Base-by-base conservation (phyloP, 1,140 invertebrate genomes). In the Pectinophora gossypiella region DNA sequence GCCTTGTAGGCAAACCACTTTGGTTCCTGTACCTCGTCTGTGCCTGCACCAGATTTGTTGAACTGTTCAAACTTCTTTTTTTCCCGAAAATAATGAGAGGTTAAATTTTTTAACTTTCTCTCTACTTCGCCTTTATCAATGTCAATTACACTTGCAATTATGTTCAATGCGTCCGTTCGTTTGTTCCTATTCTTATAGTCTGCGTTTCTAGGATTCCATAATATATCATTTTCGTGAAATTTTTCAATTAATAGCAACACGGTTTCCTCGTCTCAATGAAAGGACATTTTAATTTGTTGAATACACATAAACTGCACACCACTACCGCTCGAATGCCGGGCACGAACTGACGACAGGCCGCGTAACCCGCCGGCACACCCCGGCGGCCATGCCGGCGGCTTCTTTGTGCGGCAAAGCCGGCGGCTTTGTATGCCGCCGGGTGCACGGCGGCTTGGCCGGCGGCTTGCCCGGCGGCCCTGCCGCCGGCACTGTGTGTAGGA, bases 361-460 rank as follows among this genome's bases (percentile, higher is more conserved):
- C 36, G 36, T 40, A 40, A n/a, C n/a, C n/a, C n/a, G n/a, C n/a
- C 42, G 50, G 16, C 42, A 23, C 15, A 47, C 27, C 43, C 32
- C 51, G 35, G 51, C 35, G 51, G 51, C 45, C 44, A 47, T 54
- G 51, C 51, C 45, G 46, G 52, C 46, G 46, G 52, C 35, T 48
- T 18, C 35, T 54, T 36, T 54, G 45, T 54, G 45, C 23, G 40
- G 52, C 19, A 23, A 54, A 42, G 21, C 38, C 52, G 52, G 45
- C 45, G 38, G 18, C 15, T 7, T 40, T 40, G 36, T 40, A 40
- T 40, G 36, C 36, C 36, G 36, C 36, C 36, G 36, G 36, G 36
- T 40, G 13, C 36, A 40, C 36, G 36, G 36, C 36, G 15, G 36
- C 36, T 15, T n/a, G n/a, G n/a, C n/a, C n/a, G n/a, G n/a, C n/a